Evolutionary conservation across 64 coral and sea anemone genomes (phyloP).

Genomic region (Pocillopora damicornis): DNA sequence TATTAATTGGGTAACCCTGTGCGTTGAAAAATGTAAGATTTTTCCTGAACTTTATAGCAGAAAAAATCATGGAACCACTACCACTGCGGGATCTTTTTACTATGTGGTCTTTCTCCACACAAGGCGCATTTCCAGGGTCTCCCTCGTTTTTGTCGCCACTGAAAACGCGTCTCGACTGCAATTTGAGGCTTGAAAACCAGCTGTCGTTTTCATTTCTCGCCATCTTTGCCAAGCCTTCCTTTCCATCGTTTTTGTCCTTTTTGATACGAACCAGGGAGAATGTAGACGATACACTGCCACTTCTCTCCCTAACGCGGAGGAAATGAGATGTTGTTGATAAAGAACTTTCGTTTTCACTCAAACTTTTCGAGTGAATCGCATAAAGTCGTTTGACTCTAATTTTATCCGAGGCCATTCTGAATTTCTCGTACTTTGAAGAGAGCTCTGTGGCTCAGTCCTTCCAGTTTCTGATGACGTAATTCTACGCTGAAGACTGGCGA

Average conservation of each 20-base stretch:
- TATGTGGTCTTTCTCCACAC: background rate
- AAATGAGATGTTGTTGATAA: background rate
- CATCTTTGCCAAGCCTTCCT: background rate
- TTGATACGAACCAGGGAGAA: conserved; percentile 3
- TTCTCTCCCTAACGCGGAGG: background rate
- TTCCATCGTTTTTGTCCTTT: background rate
- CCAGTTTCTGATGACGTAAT: background rate
- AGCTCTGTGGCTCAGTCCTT: background rate
- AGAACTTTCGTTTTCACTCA: background rate
- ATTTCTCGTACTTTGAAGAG: background rate
- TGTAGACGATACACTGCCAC: background rate
- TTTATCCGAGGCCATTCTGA: background rate
- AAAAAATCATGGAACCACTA: conserved; percentile 14
- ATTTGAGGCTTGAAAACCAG: background rate
- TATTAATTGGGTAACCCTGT: background rate
- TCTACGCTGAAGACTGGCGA: background rate
- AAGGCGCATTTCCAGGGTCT: background rate
- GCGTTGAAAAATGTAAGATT: background rate
- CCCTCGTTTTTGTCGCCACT: background rate
- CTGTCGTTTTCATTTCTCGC: background rate
- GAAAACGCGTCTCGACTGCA: background rate
- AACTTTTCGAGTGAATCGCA: background rate
- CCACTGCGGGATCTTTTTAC: background rate
- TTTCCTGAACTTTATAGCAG: background rate
- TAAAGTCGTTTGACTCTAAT: conserved; percentile 27